Conservation (phyloP, 1,140 invertebrate genomes). For the Procambarus virginalis region DNA sequence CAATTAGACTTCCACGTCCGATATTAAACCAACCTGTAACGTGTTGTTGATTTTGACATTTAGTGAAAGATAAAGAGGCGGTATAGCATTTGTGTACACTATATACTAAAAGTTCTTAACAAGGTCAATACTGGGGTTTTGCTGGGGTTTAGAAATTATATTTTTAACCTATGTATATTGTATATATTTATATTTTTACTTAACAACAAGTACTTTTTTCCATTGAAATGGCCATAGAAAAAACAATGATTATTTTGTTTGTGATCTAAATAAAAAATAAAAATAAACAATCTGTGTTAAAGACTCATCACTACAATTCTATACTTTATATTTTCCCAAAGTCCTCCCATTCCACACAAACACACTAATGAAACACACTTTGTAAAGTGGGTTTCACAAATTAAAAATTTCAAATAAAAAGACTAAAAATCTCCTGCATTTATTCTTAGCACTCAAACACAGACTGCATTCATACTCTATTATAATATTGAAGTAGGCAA, state of each 20-base stretch:
- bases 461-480: too few relatives aligned
- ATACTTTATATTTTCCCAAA: neutral
- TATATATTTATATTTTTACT: slow-evolving; percentile 4
- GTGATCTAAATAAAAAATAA: neutral
- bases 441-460: neutral
- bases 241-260: neutral
- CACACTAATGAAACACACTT: neutral
- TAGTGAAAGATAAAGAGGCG: too few relatives aligned
- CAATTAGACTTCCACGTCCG: too few relatives aligned
- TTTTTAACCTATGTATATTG: neutral
- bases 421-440: neutral
- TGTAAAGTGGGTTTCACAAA: neutral
- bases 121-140: neutral
- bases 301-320: neutral
- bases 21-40: too few relatives aligned
- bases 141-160: neutral
- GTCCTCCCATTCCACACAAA: neutral
- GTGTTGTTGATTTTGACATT: too few relatives aligned
- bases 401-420: neutral
- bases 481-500: too few relatives aligned
- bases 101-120: too few relatives aligned
- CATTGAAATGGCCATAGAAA: neutral
- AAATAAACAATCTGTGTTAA: neutral
- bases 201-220: neutral
- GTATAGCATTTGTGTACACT: too few relatives aligned